Percentiles rank a stretch among this genome's conserved stretches.
Conservation (phyloP, 2,797 vertebrate species). For the Parotocinclus haroldoi region DNA sequence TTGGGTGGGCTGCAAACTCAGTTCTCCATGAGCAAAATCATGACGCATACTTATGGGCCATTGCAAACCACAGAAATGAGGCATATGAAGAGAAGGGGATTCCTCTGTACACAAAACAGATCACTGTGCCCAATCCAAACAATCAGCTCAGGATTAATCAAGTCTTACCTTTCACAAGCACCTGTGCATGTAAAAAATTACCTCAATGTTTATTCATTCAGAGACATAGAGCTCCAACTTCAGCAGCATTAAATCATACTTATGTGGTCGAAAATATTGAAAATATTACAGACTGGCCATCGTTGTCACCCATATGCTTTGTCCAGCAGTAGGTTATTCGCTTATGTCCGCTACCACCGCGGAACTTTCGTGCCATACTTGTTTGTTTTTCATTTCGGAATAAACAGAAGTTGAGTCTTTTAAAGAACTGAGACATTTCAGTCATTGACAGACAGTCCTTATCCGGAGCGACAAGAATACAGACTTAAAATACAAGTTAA, state of each 20-base stretch:
- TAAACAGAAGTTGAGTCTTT: too few relatives aligned
- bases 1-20: conserved; percentile 50
- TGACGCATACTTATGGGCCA: conserved; percentile 60
- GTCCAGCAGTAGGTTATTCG: too few relatives aligned
- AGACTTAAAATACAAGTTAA: too few relatives aligned
- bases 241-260: background rate
- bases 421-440: too few relatives aligned
- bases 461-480: too few relatives aligned
- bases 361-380: too few relatives aligned
- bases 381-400: too few relatives aligned
- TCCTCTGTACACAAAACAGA: conserved; percentile 59
- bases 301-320: too few relatives aligned
- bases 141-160: conserved; percentile 17
- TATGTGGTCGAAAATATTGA: background rate
- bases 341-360: too few relatives aligned
- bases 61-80: conserved; percentile 62
- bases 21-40: conserved; percentile 50
- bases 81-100: conserved; percentile 63
- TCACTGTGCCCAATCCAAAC: conserved; percentile 35
- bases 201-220: conserved; percentile 7
- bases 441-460: too few relatives aligned
- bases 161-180: conserved; percentile 10
- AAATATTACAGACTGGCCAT: too few relatives aligned
- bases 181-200: conserved; percentile 5
- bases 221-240: background rate